A percentile compares a stretch with the other conserved stretches of the same genome.
These are phyloP conservation scores for Agonum fuliginosum DNA, from an alignment of 2,888 invertebrate species.

Conservation along the genomic window DNA sequence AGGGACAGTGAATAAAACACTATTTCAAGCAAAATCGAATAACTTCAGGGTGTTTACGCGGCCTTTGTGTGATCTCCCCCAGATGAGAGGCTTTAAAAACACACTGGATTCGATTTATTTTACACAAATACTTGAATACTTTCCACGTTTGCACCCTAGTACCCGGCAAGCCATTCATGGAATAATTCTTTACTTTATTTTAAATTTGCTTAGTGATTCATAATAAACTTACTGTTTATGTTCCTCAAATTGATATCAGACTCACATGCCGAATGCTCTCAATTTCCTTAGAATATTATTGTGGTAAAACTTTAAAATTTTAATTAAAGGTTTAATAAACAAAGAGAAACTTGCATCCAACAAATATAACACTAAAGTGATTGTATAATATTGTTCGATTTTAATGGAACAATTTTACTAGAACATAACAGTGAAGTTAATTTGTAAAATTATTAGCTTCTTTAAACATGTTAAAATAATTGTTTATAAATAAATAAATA, in stretches of 20 bases:
- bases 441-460: no score
- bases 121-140: constrained; percentile 24
- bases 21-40: constrained; percentile 60
- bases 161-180: constrained; percentile 4
- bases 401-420: no score
- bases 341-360: no score
- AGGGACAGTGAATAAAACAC: constrained; percentile 42
- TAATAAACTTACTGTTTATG: not conserved
- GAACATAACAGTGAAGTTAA: no score
- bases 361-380: no score
- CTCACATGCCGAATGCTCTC: not conserved
- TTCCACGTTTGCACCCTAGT: no score
- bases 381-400: no score
- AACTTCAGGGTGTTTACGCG: constrained; percentile 61
- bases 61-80: constrained; percentile 35
- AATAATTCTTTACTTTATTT: constrained; percentile 30
- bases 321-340: no score
- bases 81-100: constrained; percentile 50
- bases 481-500: no score
- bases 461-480: no score
- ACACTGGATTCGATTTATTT: constrained; percentile 44
- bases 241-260: not conserved
- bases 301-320: no score
- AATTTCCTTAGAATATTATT: not conserved
- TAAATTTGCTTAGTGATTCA: constrained; percentile 37